Conservation (phyloP, 1,140 invertebrate genomes). For the Lasioglossum albipes region DNA sequence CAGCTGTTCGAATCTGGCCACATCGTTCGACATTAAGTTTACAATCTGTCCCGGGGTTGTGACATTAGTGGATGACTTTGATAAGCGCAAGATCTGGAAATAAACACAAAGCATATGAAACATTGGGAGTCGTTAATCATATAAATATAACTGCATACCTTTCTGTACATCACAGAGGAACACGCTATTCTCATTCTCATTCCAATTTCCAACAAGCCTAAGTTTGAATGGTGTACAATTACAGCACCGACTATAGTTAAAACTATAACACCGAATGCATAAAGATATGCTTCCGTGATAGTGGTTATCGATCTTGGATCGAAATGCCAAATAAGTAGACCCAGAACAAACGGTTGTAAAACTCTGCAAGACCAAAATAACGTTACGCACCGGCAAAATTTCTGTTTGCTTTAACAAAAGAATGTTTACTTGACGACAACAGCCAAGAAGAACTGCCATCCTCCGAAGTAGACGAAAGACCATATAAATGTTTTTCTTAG, state of each 20-base stretch:
- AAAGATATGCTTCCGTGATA: constrained; percentile 74
- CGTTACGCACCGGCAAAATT: background rate
- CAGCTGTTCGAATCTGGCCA: constrained; percentile 80
- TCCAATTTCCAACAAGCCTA: constrained; percentile 78
- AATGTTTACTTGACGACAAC: constrained; percentile 62
- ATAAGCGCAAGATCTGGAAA: constrained; percentile 72
- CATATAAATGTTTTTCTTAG: constrained; percentile 74
- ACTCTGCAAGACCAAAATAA: constrained; percentile 61
- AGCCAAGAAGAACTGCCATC: constrained; percentile 58
- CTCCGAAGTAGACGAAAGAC: constrained; percentile 66
- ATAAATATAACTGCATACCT: constrained; percentile 6
- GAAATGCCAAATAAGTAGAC: constrained; percentile 79
- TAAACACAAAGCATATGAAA: constrained; percentile 3
- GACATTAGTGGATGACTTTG: constrained; percentile 78
- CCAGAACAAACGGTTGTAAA: constrained; percentile 73
- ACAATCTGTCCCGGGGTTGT: constrained; percentile 91
- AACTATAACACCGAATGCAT: constrained; percentile 77
- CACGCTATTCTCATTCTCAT: constrained; percentile 81
- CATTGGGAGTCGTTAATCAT: background rate
- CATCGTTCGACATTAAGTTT: constrained; percentile 92
- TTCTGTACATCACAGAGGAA: constrained; percentile 80
- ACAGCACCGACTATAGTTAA: constrained; percentile 74
- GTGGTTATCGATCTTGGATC: constrained; percentile 71
- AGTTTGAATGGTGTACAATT: constrained; percentile 75
- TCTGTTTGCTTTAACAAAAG: background rate